Percentiles rank a stretch among this genome's conserved stretches.
Conservation (phyloP, 2,888 invertebrate genomes). For the Zeuzera pyrina region DNA sequence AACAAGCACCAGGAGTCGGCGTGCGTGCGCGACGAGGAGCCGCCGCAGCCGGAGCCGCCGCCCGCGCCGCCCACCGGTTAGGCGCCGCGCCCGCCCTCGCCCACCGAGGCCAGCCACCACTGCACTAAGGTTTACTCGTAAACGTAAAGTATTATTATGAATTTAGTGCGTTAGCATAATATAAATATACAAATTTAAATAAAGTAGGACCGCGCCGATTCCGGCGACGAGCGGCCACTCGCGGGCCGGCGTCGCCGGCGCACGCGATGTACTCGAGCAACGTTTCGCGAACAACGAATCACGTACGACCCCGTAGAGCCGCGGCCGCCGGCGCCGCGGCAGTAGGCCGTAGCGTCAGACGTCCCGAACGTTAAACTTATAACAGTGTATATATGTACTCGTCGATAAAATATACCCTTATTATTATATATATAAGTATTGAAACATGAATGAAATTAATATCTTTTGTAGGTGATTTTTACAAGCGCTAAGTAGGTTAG, state of each 20-base stretch:
- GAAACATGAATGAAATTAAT: slow-evolving; percentile 72
- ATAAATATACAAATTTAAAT: slow-evolving; percentile 55
- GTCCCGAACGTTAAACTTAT: slow-evolving; percentile 55
- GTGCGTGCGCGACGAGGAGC: slow-evolving; percentile 82
- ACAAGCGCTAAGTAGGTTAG: slow-evolving; percentile 72
- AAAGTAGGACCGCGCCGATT: slow-evolving; percentile 34
- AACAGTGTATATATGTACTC: slow-evolving; percentile 52
- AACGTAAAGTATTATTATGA: slow-evolving; percentile 70
- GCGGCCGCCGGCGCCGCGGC: slow-evolving; percentile 30
- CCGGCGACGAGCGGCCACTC: slow-evolving; percentile 5
- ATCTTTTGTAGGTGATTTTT: slow-evolving; percentile 75
- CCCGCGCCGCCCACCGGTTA: slow-evolving; percentile 28
- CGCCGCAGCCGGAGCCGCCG: slow-evolving; percentile 28
- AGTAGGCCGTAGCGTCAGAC: slow-evolving; percentile 55
- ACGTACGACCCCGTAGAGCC: slow-evolving; percentile 66
- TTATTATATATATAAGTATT: slow-evolving; percentile 69
- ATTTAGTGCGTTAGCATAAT: slow-evolving; percentile 64
- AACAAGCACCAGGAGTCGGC: slow-evolving; percentile 97
- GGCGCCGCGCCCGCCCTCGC: slow-evolving; percentile 26
- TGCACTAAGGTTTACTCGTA: slow-evolving; percentile 52
- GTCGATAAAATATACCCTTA: slow-evolving; percentile 69
- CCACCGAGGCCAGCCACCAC: slow-evolving; percentile 34
- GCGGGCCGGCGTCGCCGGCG: neutral
- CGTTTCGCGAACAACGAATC: slow-evolving; percentile 74
- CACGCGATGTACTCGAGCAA: slow-evolving; percentile 51